phyloP scores from a whole-genome alignment of 2,888 invertebrate genomes.

The Cheiracanthium punctorium region DNA sequence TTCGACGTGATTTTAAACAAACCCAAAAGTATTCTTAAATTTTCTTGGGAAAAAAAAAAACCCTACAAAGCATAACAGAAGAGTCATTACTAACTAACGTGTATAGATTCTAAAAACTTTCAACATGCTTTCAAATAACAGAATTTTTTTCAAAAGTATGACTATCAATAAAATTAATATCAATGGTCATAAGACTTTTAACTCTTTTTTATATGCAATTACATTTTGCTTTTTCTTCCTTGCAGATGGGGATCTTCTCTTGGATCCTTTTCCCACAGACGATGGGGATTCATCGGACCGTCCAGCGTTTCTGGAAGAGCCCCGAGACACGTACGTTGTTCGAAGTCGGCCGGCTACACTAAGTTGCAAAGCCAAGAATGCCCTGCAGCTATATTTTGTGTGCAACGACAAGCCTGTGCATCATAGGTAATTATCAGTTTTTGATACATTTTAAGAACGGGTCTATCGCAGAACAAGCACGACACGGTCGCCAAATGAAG shows the following conservation, averaged over 20 bases:
- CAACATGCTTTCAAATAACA: too few relatives aligned
- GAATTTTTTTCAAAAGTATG: too few relatives aligned
- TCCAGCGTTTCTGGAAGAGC: conserved; percentile 91
- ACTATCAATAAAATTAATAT: too few relatives aligned
- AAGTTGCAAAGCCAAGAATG: conserved; percentile 92
- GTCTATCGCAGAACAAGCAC: too few relatives aligned
- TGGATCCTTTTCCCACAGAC: conserved; percentile 65
- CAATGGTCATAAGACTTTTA: neutral
- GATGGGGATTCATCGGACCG: conserved; percentile 48
- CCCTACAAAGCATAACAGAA: too few relatives aligned
- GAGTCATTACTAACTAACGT: too few relatives aligned
- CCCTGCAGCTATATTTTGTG: conserved; percentile 90
- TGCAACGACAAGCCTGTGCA: conserved; percentile 81
- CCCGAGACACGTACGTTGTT: conserved; percentile 91
- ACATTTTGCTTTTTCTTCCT: conserved; percentile 19
- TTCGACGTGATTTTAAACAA: too few relatives aligned
- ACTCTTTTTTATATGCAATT: neutral
- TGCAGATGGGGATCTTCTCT: conserved; percentile 51
- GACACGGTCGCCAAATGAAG: too few relatives aligned
- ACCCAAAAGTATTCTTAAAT: too few relatives aligned
- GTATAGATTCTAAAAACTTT: too few relatives aligned
- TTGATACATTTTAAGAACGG: too few relatives aligned
- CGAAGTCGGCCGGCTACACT: conserved; percentile 92
- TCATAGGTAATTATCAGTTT: conserved; percentile 42
- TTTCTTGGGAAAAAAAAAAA: too few relatives aligned